Conservation (phyloP, 2,888 invertebrate species). For the Andrena dorsata region DNA sequence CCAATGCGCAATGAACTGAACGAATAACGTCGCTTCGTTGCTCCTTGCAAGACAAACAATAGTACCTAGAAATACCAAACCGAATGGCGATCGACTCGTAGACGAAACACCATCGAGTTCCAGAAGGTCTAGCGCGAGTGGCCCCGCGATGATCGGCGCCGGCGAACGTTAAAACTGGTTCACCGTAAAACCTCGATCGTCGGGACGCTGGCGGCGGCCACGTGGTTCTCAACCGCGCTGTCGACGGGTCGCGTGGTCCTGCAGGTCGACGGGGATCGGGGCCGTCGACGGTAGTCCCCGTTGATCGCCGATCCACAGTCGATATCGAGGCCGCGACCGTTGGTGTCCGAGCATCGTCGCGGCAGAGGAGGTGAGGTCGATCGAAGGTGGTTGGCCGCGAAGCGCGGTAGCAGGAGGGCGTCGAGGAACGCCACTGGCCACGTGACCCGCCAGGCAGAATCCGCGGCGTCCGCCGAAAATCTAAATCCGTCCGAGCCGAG, state of each 20-base stretch:
- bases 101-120: no score
- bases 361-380: slow-evolving; percentile 3
- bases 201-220: slow-evolving; percentile 18
- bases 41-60: no score
- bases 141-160: background rate
- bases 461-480: slow-evolving; percentile 83
- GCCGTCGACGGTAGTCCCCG: background rate
- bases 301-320: slow-evolving; percentile 17
- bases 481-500: slow-evolving; percentile 84
- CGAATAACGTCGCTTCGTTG: no score
- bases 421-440: slow-evolving; percentile 58
- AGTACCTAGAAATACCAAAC: no score
- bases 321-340: slow-evolving; percentile 28
- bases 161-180: slow-evolving; percentile 43
- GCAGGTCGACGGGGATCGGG: background rate
- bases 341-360: background rate
- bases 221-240: slow-evolving; percentile 38
- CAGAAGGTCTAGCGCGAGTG: background rate
- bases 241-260: background rate
- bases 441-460: slow-evolving; percentile 77
- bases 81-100: no score
- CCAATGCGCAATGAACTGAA: no score
- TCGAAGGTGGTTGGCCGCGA: slow-evolving; percentile 23
- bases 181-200: slow-evolving; percentile 43
- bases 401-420: slow-evolving; percentile 37